These are phyloP conservation scores for Pseudopipra pipra DNA, from an alignment of 2,113 vertebrate species.

Conservation along the genomic window DNA sequence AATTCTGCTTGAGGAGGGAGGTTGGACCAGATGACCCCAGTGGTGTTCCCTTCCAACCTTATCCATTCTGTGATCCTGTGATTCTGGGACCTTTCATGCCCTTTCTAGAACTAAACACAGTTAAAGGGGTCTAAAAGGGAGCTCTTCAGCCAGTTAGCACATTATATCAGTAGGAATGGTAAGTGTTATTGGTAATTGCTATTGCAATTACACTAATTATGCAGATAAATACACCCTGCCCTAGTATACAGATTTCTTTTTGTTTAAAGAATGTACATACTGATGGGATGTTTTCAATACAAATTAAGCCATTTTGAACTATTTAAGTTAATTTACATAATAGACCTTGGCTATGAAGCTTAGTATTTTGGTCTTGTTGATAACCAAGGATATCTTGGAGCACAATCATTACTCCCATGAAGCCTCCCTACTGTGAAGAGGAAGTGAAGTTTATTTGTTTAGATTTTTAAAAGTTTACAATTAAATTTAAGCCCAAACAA, in stretches of 20 bases:
- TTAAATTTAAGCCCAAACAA: not conserved
- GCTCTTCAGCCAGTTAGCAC: not conserved
- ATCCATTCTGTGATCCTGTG: not conserved
- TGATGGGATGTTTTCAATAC: conserved; percentile 22
- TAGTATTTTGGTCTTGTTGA: conserved; percentile 3
- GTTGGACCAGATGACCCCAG: not conserved
- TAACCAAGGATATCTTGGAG: not conserved
- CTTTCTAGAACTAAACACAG: not conserved
- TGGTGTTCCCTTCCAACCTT: not conserved
- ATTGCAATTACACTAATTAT: conserved; percentile 41
- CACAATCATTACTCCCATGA: not conserved
- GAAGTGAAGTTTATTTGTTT: not conserved
- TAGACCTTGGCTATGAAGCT: conserved; percentile 9
- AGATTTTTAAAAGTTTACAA: not conserved
- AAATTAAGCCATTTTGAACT: conserved; percentile 22
- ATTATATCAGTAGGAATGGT: not conserved
- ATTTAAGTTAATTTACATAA: conserved; percentile 25
- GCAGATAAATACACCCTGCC: not conserved
- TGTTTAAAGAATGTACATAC: conserved; percentile 16
- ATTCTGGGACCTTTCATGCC: not conserved
- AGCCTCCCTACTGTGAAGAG: not conserved
- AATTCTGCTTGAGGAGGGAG: not conserved
- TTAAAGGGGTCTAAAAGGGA: not conserved
- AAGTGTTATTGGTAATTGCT: not conserved
- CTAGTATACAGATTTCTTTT: conserved; percentile 10